Conservation (phyloP, 2,888 invertebrate species). For the Leptinotarsa tumamoca region DNA sequence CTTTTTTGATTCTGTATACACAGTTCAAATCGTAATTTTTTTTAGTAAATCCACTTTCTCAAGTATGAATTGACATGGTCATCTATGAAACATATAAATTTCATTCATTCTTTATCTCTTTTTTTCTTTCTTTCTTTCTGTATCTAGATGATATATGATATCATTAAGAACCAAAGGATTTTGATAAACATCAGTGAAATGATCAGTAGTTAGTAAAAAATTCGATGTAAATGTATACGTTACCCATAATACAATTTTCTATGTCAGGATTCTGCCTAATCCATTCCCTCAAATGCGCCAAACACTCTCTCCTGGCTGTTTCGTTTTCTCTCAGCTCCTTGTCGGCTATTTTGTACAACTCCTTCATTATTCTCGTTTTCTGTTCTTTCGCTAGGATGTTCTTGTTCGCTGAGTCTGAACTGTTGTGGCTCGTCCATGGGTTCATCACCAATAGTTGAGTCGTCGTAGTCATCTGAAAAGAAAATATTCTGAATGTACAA, state of each 20-base stretch:
- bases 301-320: constrained; percentile 72
- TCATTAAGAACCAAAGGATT: too few relatives aligned
- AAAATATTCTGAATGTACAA: constrained; percentile 10
- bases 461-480: constrained; percentile 57
- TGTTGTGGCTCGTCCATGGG: constrained; percentile 55
- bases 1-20: too few relatives aligned
- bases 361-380: constrained; percentile 41
- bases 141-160: too few relatives aligned
- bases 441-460: constrained; percentile 57
- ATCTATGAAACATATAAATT: too few relatives aligned
- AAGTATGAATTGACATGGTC: too few relatives aligned
- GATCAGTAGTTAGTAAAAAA: too few relatives aligned
- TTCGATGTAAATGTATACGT: constrained; percentile 9
- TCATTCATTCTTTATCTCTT: too few relatives aligned
- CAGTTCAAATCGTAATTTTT: too few relatives aligned
- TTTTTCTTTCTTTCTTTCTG: too few relatives aligned
- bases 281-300: constrained; percentile 78
- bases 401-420: constrained; percentile 26
- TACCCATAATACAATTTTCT: constrained; percentile 76
- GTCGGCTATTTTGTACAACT: constrained; percentile 69
- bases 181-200: too few relatives aligned
- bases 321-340: constrained; percentile 80
- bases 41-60: too few relatives aligned
- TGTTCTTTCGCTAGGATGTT: background rate
- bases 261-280: constrained; percentile 78